Evolutionary conservation across 1,140 invertebrate genomes (phyloP), one percentile per base, ranked within the genome.

Genomic region (Drosophila pseudoananassae): DNA sequence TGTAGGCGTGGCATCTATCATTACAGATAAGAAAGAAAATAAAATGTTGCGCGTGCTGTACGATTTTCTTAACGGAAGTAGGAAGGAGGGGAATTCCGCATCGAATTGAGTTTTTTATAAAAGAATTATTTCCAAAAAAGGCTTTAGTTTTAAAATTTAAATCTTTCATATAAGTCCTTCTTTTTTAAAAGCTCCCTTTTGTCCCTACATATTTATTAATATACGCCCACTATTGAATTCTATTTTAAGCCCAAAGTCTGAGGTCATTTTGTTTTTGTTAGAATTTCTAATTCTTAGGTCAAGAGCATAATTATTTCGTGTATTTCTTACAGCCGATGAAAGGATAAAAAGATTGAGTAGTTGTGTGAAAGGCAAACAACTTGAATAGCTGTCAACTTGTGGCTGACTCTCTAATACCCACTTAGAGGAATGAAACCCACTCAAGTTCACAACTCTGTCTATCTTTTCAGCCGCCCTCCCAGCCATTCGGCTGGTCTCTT

Each of bases 1-100:
- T 60, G 64, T 82, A 51, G 74, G 74, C 77, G 82, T 87, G 83
- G 78, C 65, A 87, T 82, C 82, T 85, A 82, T 82, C 83, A 82
- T 78, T 82, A 76, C 69, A 82, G 78, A 85, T 82, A 82, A 82
- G 78, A 53, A 64, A 65, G 38, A 56, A 75, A 55, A 79, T 54
- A 71, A 82, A 78, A 78, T 70, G 56, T 50, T n/a, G 64, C 59
- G 74, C 57, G 64, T 82, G 69, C 73, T 66, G 63, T 45, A 45
- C 49, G 54, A 27, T 47, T 55, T 68, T 68, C 40, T 55, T 23
- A 12, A 9, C 9, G 29, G 31, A 10, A 27, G 15, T 0, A 17
- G 40, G 8, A 45, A 17, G 7, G 14, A 8, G 7, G 38, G n/a
- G 10, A 6, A 15, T 7, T 31, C 4, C 14, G 15, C 12, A 40